Evolutionary conservation across 2,113 vertebrate species (phyloP).

Genomic region (Ibidorhyncha struthersii): DNA sequence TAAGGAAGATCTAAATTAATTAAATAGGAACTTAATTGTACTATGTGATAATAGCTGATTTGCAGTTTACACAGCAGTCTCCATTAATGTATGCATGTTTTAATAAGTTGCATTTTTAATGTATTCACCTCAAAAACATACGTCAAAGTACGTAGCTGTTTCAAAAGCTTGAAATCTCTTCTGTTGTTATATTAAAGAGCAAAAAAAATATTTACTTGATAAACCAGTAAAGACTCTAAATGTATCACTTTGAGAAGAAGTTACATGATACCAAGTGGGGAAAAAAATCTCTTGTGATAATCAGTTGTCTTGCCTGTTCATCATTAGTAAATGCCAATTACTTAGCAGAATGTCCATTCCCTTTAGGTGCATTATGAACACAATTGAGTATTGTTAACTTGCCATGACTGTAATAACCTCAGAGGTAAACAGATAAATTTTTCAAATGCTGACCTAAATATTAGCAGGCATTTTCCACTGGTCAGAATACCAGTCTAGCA

Average conservation of each 20-base stretch:
- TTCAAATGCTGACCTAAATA: not conserved
- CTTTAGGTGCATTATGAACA: not conserved
- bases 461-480: not conserved
- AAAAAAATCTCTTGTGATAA: not conserved
- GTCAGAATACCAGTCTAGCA: not conserved
- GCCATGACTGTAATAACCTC: not conserved
- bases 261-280: not conserved
- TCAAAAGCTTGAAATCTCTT: not conserved
- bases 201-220: not conserved
- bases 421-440: not conserved
- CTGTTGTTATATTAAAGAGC: not conserved
- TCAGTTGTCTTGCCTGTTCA: not conserved
- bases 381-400: not conserved
- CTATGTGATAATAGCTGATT: slow-evolving; percentile 29
- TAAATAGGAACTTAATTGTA: slow-evolving; percentile 36
- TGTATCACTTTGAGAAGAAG: not conserved
- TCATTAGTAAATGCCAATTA: not conserved
- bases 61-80: not conserved
- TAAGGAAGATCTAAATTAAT: slow-evolving; percentile 45
- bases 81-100: not conserved
- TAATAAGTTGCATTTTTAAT: not conserved
- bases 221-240: not conserved
- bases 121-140: not conserved
- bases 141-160: not conserved
- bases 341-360: not conserved